phyloP scores from a whole-genome alignment of 2,797 vertebrate genomes.

The Silurus aristotelis region DNA sequence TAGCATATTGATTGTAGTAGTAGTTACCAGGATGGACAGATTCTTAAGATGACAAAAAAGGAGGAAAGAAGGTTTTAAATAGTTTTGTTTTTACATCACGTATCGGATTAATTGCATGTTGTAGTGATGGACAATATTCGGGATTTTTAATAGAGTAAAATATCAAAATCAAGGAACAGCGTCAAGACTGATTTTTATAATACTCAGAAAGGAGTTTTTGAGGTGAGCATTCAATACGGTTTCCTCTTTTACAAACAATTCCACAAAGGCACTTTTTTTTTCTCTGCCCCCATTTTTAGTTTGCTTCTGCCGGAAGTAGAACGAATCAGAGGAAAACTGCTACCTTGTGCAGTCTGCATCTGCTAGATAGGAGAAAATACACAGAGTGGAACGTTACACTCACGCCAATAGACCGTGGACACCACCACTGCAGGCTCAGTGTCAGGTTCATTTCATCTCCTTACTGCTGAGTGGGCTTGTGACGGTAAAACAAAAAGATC shows the following conservation, averaged over 20 bases:
- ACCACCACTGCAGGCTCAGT: neutral
- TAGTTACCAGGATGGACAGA: neutral
- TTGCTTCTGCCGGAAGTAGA: neutral
- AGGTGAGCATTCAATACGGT: neutral
- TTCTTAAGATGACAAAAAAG: neutral
- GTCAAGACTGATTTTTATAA: neutral
- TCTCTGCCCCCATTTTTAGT: neutral
- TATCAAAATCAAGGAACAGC: no score
- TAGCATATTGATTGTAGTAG: neutral
- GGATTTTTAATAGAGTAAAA: no score
- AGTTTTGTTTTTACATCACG: neutral
- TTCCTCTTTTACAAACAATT: neutral
- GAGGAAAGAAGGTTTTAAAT: neutral
- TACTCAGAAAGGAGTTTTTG: neutral
- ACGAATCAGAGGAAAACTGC: neutral
- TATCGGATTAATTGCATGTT: neutral
- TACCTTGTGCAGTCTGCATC: neutral
- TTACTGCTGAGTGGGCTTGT: neutral
- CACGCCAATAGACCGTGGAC: neutral
- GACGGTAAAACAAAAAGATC: neutral
- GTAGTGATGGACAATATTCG: neutral
- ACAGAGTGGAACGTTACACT: conserved; percentile 12
- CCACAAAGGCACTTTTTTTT: neutral
- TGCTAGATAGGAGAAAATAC: conserved; percentile 9
- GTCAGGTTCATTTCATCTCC: neutral